Conservation (phyloP, 2,797 vertebrate species). For the Eospalax fontanierii region DNA sequence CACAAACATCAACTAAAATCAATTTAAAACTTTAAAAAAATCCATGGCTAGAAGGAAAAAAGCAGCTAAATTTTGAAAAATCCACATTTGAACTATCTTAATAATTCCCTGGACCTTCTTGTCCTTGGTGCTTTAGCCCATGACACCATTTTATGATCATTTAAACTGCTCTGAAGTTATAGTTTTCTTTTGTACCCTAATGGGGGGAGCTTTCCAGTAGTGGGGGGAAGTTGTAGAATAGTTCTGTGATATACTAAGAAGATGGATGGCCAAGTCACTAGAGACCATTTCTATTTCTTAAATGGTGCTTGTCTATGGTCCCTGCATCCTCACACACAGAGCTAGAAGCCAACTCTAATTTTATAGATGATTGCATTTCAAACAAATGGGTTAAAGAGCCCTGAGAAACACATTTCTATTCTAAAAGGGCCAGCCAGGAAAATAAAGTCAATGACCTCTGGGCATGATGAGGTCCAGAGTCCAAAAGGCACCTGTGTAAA, state of each 20-base stretch:
- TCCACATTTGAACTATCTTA: neutral
- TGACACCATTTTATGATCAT: neutral
- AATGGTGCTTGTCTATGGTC: neutral
- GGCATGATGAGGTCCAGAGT: accelerated
- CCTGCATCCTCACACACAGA: no score
- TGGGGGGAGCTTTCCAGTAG: neutral
- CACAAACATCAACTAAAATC: no score
- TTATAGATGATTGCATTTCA: neutral
- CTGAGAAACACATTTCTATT: neutral
- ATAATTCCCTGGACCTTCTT: neutral
- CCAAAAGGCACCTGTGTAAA: neutral
- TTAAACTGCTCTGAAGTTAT: neutral
- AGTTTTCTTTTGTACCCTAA: neutral
- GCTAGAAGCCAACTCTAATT: neutral
- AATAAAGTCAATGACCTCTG: no score
- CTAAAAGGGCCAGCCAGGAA: no score
- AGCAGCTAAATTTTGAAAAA: neutral
- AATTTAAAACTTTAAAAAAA: no score
- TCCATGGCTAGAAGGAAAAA: neutral
- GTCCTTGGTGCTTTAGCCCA: no score
- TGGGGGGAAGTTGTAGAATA: neutral
- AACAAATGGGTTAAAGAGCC: neutral
- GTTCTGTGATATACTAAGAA: neutral
- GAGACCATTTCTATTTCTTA: neutral
- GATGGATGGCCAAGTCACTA: neutral